Conservation (phyloP, 2,113 vertebrate genomes). For the Psilopogon haemacephalus region DNA sequence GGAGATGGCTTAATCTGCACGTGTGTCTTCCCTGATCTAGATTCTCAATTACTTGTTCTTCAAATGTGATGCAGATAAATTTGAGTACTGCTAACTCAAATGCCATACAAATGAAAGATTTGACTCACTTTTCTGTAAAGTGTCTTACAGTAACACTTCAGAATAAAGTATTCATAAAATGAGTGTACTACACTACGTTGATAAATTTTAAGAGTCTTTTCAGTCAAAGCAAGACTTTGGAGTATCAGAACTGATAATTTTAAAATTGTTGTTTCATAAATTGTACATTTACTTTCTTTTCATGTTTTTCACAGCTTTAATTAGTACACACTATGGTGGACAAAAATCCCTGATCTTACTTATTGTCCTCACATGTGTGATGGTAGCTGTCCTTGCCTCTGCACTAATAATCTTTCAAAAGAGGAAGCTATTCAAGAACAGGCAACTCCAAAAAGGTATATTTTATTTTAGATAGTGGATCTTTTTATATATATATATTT, state of each 20-base stretch:
- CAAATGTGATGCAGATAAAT: not conserved
- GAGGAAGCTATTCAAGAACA: constrained; percentile 22
- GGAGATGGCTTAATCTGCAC: not conserved
- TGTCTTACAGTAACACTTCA: not conserved
- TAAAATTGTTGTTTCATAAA: not conserved
- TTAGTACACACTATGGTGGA: not conserved
- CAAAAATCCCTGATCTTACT: not conserved
- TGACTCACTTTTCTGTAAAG: not conserved
- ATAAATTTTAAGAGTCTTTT: not conserved
- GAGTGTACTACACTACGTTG: not conserved
- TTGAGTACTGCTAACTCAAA: not conserved
- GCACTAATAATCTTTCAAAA: constrained; percentile 12
- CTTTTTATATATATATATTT: not conserved
- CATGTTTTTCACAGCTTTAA: constrained; percentile 48
- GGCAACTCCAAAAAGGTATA: constrained; percentile 49
- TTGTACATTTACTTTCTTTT: not conserved
- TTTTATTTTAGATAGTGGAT: not conserved
- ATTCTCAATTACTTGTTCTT: not conserved
- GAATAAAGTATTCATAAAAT: not conserved
- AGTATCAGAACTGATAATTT: not conserved
- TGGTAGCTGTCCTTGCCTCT: not conserved
- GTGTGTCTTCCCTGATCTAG: not conserved
- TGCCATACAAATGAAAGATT: not conserved
- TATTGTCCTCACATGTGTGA: constrained; percentile 1
- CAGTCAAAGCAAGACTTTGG: not conserved